Percentiles rank a stretch among this genome's conserved stretches.
Evolutionary conservation across 2,888 invertebrate species (phyloP).

Genomic region (Synanthedon tipuliformis): DNA sequence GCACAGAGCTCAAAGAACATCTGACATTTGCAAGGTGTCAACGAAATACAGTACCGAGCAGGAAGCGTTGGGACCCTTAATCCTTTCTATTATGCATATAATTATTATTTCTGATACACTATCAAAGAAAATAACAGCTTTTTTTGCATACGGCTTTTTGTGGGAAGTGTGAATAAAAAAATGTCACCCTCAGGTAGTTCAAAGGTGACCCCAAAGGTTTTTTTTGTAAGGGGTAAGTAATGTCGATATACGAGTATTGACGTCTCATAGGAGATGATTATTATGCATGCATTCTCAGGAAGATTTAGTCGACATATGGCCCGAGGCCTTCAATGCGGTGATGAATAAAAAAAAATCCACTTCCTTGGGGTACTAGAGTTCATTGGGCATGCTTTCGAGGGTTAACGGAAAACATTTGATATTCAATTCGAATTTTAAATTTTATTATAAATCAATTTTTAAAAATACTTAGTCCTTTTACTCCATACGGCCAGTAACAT

Average conservation of each 20-base stretch:
- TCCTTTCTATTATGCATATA: conserved; percentile 68
- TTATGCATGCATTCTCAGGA: conserved; percentile 67
- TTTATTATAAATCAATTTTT: background rate
- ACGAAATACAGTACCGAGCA: conserved; percentile 52
- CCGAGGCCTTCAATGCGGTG: conserved; percentile 31
- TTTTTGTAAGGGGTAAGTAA: conserved; percentile 47
- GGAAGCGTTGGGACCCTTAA: conserved; percentile 49
- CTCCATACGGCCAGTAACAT: background rate
- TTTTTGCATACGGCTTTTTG: conserved; percentile 65
- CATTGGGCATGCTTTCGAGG: conserved; percentile 27
- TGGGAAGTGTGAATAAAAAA: conserved; percentile 68
- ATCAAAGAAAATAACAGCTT: conserved; percentile 66
- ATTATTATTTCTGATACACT: conserved; percentile 67
- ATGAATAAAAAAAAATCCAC: conserved; percentile 30
- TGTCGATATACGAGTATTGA: conserved; percentile 36
- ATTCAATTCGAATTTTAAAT: background rate
- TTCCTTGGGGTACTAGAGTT: conserved; percentile 37
- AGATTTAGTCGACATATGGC: conserved; percentile 48
- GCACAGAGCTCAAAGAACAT: conserved; percentile 41
- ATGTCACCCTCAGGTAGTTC: conserved; percentile 60
- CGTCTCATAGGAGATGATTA: conserved; percentile 54
- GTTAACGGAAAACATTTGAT: conserved; percentile 23
- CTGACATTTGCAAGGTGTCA: conserved; percentile 61
- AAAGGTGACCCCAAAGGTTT: conserved; percentile 53
- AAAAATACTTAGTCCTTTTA: background rate